Evolutionary conservation across 2,888 invertebrate genomes (phyloP), one percentile per base, ranked within the genome.

Genomic region (Sarcophaga carnaria): DNA sequence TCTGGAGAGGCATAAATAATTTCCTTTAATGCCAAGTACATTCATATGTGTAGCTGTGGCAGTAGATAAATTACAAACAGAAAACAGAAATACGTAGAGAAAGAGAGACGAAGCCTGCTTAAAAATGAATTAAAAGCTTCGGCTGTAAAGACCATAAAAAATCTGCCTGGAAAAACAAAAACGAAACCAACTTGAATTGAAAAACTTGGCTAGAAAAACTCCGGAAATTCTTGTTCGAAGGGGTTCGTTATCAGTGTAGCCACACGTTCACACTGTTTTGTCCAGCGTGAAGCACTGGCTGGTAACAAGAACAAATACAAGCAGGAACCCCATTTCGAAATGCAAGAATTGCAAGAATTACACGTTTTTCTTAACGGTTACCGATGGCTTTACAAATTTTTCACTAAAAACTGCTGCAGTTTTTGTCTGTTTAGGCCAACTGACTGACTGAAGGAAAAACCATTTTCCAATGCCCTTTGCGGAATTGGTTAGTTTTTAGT

Each of bases 221-320:
- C 78, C 81, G 72, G 83, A 77, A 79, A 76, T 83, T 59, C 22
- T 71, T 70, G 75, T 84, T 25, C 59, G 76, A 74, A 54, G 74
- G 77, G 47, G 87, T 79, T 81, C 72, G 66, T 87, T 87, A 87
- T 87, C 87, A 87, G 87, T 82, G 87, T 79, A 80, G 84, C 84
- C 84, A 87, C 84, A 87, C 81, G 83, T 86, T 79, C 67, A 80
- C 86, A 83, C 77, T 72, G 80, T 66, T 37, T 1, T 37, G 37
- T 37, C 37, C 37, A 37, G 75, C 22, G 22, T 4, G 14, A 45
- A 37, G 8, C 27, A 66, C 66, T 22, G 22, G 8, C 25, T 6
- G 14, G 64, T 2, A 27, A n/a, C 37, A 64, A 64, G 37, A 64
- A 64, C 14, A 8, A 14, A 27, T 37, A 1, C 10, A 37, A 64